Evolutionary conservation across 2,113 vertebrate species (phyloP).

Genomic region (Romanogobio albipinnatus): DNA sequence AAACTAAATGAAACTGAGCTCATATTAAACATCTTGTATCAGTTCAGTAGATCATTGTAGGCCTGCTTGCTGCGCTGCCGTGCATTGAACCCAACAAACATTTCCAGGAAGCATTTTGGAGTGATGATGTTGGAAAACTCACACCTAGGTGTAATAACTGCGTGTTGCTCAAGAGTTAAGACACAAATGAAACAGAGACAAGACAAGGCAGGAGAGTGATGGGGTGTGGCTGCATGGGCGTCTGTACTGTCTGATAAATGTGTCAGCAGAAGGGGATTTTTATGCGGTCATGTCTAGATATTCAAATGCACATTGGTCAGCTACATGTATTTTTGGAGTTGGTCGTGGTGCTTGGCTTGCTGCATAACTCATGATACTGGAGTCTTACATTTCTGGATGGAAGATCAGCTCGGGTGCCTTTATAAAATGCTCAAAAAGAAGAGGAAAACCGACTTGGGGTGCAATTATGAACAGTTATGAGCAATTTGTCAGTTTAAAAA

Average conservation of each 20-base stretch:
- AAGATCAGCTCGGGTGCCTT: neutral
- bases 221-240: constrained; percentile 7
- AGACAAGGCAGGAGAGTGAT: constrained; percentile 2
- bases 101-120: neutral
- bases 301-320: constrained; percentile 36
- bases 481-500: constrained; percentile 4
- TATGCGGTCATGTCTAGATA: constrained; percentile 26
- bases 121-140: constrained; percentile 3
- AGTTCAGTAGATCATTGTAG: neutral
- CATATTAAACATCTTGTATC: neutral
- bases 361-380: constrained; percentile 12
- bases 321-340: constrained; percentile 40
- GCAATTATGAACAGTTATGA: neutral
- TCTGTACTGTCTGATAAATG: constrained; percentile 14
- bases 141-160: constrained; percentile 3
- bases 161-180: constrained; percentile 31
- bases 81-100: neutral
- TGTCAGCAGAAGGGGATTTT: constrained; percentile 38
- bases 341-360: constrained; percentile 3
- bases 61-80: neutral
- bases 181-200: constrained; percentile 18
- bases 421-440: constrained; percentile 6
- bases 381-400: constrained; percentile 8
- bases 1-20: neutral
- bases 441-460: neutral